Percentiles rank a stretch among this genome's conserved stretches.
These are phyloP conservation scores for Leptobrachium ailaonicum DNA, from an alignment of 2,113 vertebrate genomes.

Conservation along the genomic window DNA sequence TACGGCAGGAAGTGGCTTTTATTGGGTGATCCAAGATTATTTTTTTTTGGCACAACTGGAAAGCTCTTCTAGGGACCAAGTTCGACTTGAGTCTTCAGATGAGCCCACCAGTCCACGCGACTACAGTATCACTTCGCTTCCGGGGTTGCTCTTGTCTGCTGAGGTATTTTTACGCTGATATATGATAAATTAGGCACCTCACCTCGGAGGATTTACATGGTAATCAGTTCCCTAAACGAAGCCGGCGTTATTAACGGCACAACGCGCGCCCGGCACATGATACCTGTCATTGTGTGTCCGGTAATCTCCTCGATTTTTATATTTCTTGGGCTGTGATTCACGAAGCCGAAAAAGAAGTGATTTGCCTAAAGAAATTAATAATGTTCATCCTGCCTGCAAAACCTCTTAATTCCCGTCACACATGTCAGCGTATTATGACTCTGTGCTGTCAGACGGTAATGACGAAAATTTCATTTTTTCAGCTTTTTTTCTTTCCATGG, in stretches of 20 bases:
- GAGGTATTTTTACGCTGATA: conserved; percentile 52
- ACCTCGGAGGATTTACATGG: conserved; percentile 52
- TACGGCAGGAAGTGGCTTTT: no score
- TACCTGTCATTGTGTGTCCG: conserved; percentile 63
- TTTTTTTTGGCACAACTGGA: background rate
- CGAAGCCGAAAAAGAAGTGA: conserved; percentile 60
- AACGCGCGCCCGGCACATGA: conserved; percentile 41
- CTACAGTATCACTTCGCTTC: background rate
- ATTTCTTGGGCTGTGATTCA: conserved; percentile 47
- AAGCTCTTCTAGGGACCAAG: background rate
- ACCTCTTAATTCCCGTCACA: conserved; percentile 65
- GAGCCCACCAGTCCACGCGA: background rate
- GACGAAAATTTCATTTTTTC: conserved; percentile 63
- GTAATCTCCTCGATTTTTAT: conserved; percentile 15
- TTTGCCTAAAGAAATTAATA: conserved; percentile 63
- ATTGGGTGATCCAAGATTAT: no score
- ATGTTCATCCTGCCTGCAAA: conserved; percentile 54
- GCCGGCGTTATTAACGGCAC: conserved; percentile 52
- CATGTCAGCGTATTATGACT: conserved; percentile 71
- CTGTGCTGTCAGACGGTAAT: conserved; percentile 68
- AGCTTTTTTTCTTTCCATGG: conserved; percentile 61
- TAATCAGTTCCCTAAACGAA: conserved; percentile 55
- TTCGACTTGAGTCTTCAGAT: background rate
- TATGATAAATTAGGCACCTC: conserved; percentile 56
- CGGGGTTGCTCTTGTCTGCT: background rate